Percentiles rank a stretch among this genome's conserved stretches.
These are phyloP conservation scores for Xyliphius kryptos DNA, from an alignment of 2,113 vertebrate genomes.

Conservation along the genomic window DNA sequence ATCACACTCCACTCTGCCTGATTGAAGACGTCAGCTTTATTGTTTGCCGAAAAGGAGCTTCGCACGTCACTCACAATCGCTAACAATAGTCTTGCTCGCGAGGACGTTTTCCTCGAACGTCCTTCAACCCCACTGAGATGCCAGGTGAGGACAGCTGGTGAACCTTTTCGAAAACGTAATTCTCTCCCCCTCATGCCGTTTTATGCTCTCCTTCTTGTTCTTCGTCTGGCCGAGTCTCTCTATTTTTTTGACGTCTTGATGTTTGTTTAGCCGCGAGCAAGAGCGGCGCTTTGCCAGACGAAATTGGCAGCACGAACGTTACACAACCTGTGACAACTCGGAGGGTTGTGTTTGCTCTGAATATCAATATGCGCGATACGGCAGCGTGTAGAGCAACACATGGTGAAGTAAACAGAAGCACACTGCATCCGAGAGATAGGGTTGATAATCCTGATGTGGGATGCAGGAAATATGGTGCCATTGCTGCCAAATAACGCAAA, in stretches of 20 bases:
- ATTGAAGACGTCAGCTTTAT: slow-evolving; percentile 36
- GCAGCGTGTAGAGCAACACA: slow-evolving; percentile 38
- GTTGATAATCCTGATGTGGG: slow-evolving; percentile 31
- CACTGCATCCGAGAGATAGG: slow-evolving; percentile 38
- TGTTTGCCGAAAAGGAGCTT: slow-evolving; percentile 29
- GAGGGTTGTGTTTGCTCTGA: slow-evolving; percentile 42
- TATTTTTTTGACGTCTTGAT: slow-evolving; percentile 35
- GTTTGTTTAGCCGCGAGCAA: slow-evolving; percentile 39
- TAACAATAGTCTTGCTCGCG: slow-evolving; percentile 27
- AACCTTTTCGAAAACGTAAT: too few species aligned
- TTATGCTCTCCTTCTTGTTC: too few species aligned
- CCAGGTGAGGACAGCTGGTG: too few species aligned
- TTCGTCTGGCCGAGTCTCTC: too few species aligned
- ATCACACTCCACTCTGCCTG: too few species aligned
- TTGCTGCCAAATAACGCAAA: too few species aligned
- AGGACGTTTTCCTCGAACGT: slow-evolving; percentile 19
- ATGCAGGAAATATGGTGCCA: too few species aligned
- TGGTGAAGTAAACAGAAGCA: slow-evolving; percentile 43
- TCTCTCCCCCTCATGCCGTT: too few species aligned
- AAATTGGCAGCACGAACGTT: slow-evolving; percentile 44
- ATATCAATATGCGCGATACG: slow-evolving; percentile 46
- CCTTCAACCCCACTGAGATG: not conserved
- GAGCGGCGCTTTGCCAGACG: slow-evolving; percentile 33
- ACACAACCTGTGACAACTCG: slow-evolving; percentile 47
- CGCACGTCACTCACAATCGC: too few species aligned